These are phyloP conservation scores for Eumacrocentrus americanus DNA, from an alignment of 2,888 invertebrate genomes.

Conservation along the genomic window DNA sequence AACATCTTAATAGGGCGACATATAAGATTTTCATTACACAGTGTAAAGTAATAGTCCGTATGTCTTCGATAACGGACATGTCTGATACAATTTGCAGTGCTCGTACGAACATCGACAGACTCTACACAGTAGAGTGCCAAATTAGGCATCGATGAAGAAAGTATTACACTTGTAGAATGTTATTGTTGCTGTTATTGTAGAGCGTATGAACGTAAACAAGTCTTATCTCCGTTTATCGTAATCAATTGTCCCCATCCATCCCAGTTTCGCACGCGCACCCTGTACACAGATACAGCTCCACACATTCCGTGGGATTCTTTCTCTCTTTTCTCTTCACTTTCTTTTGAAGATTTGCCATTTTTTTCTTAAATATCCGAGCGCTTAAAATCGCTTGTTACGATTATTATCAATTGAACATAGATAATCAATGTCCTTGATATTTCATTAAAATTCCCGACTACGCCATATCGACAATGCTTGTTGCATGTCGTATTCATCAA, in stretches of 20 bases:
- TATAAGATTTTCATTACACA: constrained; percentile 35
- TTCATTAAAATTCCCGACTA: constrained; percentile 43
- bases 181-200: constrained; percentile 32
- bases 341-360: no score
- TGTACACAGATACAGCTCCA: constrained; percentile 40
- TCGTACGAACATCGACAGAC: constrained; percentile 35
- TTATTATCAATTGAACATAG: no score
- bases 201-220: constrained; percentile 50
- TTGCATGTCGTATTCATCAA: constrained; percentile 41
- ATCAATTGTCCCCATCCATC: background rate
- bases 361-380: no score
- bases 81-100: constrained; percentile 28
- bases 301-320: no score
- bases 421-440: no score
- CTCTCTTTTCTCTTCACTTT: no score
- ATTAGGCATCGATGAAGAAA: constrained; percentile 49
- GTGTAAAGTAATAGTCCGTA: constrained; percentile 33
- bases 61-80: constrained; percentile 31
- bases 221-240: constrained; percentile 46
- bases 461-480: constrained; percentile 26
- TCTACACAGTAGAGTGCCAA: constrained; percentile 52
- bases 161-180: constrained; percentile 42
- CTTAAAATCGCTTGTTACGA: no score
- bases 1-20: constrained; percentile 28
- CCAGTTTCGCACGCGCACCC: constrained; percentile 8